These are phyloP conservation scores for Euura lappo DNA, from an alignment of 1,140 invertebrate genomes.

Conservation along the genomic window DNA sequence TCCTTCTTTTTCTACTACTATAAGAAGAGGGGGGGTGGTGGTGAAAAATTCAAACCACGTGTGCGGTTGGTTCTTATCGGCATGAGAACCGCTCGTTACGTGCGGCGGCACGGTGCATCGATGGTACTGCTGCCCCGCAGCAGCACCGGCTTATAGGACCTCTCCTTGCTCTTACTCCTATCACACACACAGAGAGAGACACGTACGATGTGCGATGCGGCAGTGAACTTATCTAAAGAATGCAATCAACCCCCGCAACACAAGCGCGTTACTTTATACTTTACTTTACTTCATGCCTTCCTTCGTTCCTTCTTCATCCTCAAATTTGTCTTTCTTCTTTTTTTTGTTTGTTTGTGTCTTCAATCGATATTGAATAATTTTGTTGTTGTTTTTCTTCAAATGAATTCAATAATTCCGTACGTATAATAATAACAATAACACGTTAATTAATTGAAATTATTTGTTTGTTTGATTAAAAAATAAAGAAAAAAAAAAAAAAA, in stretches of 20 bases:
- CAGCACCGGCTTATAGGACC: no score
- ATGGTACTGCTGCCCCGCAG: no score
- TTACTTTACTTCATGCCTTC: no score
- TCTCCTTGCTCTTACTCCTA: neutral
- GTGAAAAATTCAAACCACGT: neutral
- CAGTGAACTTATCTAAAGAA: slow-evolving; percentile 5
- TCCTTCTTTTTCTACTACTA: neutral
- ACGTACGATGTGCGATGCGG: neutral
- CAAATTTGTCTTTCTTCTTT: neutral
- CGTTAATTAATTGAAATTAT: no score
- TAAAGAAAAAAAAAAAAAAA: no score
- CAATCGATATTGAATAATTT: neutral
- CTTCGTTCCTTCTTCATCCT: neutral
- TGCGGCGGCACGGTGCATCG: neutral
- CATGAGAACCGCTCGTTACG: neutral
- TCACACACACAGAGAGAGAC: no score
- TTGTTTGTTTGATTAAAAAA: no score
- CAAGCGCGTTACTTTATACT: neutral
- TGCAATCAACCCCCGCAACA: slow-evolving; percentile 1
- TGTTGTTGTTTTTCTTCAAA: no score
- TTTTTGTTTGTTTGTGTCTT: neutral
- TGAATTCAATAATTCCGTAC: no score
- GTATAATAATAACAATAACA: no score
- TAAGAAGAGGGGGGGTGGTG: no score
- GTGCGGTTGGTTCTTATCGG: neutral